These are phyloP conservation scores for Zaprionus nigranus DNA, from an alignment of 1,140 invertebrate genomes.

Conservation along the genomic window DNA sequence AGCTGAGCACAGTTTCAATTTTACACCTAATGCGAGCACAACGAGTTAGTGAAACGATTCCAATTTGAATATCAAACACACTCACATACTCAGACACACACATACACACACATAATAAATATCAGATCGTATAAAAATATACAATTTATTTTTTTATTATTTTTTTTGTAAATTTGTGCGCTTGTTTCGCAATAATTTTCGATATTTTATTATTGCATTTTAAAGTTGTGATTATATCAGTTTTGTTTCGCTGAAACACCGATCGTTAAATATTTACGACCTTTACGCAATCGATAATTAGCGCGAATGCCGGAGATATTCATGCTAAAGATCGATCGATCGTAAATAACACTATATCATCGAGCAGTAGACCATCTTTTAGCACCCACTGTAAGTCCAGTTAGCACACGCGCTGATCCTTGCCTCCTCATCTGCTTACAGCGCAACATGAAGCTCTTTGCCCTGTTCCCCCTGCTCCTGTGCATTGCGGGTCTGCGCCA, in stretches of 20 bases:
- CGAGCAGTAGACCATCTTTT: neutral
- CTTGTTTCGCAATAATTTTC: constrained; percentile 2
- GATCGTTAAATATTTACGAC: constrained; percentile 9
- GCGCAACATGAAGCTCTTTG: constrained; percentile 72
- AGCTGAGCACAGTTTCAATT: constrained; percentile 67
- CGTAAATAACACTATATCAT: neutral
- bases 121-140: neutral
- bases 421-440: constrained; percentile 7
- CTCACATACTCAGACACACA: constrained; percentile 9
- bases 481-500: constrained; percentile 71
- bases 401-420: constrained; percentile 15
- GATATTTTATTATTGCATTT: constrained; percentile 4
- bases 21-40: constrained; percentile 73
- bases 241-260: neutral
- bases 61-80: constrained; percentile 16
- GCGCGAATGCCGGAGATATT: neutral
- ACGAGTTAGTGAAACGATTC: constrained; percentile 61
- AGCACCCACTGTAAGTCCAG: constrained; percentile 7
- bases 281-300: constrained; percentile 6
- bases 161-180: constrained; percentile 37
- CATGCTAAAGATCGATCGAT: neutral
- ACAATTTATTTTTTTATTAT: constrained; percentile 16
- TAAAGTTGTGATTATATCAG: constrained; percentile 1
- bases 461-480: constrained; percentile 76
- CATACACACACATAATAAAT: constrained; percentile 8